Base-by-base conservation (phyloP, 2,888 invertebrate genomes). In the Patella caerulea region DNA sequence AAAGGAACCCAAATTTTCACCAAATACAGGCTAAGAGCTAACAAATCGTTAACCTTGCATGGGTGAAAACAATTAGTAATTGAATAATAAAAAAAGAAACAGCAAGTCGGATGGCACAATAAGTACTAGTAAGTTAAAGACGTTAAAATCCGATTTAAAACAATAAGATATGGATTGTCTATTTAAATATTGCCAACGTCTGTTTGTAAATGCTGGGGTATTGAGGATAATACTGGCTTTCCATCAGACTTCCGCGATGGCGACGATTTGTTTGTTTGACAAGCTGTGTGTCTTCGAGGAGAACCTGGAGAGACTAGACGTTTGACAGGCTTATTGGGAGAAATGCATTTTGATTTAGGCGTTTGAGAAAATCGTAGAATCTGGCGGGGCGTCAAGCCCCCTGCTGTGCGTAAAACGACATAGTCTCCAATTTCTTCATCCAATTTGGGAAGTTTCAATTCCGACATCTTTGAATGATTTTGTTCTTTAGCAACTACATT, bases 261-360 rank as follows among this genome's bases (percentile, higher is more conserved):
- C 12, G 86, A 85, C 71, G 55, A 74, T 65, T 65, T 65, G 9
- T 11, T 19, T 19, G 65, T n/a, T 24, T 24, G 19, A 11, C 14
- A 24, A 65, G 73, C 72, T 14, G 81, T 74, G 15, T 75, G 78
- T 72, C 78, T 19, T 65, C 72, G 73, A 5, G 84, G 82, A 15
- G 84, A 85, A 0, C 80, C 83, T 12, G 88, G 86, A n/a, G 85
- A 83, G 65, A 81, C 81, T 19, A 89, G 84, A 73, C 89, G 82
- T 77, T 89, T 90, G 24, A 88, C 84, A 12, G 87, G 86, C 75
- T 89, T 89, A 11, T 86, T 78, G 1, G 89, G 88, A 12, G 87
- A 86, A 52, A 86, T 81, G 11, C 82, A 80, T 52, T 78, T 82
- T 17, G 79, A 59, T 3, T 77, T 76, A 29, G 78, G 78, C 5